Conservation (phyloP, 92 coral and sea anemone genomes). For the Porites cylindrica region DNA sequence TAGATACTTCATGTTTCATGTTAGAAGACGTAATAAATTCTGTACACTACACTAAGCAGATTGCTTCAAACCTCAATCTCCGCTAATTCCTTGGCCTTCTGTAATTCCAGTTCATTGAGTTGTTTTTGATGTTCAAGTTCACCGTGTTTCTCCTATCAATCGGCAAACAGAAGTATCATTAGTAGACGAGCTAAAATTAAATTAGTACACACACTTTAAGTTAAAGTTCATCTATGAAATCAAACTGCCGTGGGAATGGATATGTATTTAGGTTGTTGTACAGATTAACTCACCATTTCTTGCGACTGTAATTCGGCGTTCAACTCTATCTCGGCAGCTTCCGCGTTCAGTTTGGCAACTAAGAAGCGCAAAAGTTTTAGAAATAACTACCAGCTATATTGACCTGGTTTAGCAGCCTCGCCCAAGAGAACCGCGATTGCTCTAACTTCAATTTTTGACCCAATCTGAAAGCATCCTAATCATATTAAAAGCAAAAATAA, state of each 20-base stretch:
- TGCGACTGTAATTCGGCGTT: constrained; percentile 79
- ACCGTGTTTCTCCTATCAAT: constrained; percentile 70
- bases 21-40: neutral
- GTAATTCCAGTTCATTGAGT: constrained; percentile 81
- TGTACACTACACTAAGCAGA: neutral
- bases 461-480: too few relatives aligned
- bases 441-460: too few relatives aligned
- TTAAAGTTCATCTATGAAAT: neutral
- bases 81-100: constrained; percentile 84
- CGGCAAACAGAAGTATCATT: neutral
- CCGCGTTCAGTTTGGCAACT: constrained; percentile 93
- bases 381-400: neutral
- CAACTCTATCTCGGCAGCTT: constrained; percentile 81
- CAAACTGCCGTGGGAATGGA: neutral
- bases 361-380: neutral
- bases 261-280: neutral
- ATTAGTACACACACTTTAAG: neutral
- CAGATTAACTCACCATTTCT: constrained; percentile 52
- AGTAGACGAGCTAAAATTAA: neutral
- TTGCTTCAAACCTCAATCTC: constrained; percentile 77
- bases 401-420: too few relatives aligned
- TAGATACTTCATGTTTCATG: too few relatives aligned
- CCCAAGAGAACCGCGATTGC: too few relatives aligned
- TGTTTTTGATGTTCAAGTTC: constrained; percentile 74
- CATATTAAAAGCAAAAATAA: too few relatives aligned